Conservation (phyloP, 2,113 vertebrate genomes). For the Nettapus auritus region DNA sequence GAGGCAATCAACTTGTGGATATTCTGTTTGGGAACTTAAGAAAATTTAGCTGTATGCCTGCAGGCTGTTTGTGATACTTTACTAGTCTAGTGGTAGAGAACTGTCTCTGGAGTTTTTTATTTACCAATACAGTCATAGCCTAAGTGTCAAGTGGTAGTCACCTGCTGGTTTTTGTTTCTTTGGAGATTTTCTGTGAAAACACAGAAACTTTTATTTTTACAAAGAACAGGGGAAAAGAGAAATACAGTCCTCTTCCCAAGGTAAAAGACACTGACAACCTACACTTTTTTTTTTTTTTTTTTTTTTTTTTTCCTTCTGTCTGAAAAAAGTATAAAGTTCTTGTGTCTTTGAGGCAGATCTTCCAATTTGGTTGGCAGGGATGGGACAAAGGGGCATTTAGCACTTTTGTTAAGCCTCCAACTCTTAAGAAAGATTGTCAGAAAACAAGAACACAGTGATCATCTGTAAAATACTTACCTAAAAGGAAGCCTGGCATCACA, state of each 20-base stretch:
- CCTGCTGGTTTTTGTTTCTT: neutral
- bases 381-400: neutral
- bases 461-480: neutral
- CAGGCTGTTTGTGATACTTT: neutral
- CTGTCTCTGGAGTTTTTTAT: neutral
- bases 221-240: neutral
- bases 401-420: neutral
- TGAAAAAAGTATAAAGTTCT: neutral
- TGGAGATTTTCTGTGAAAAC: neutral
- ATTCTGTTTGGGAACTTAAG: neutral
- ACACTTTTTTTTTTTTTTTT: neutral
- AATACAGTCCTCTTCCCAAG: neutral
- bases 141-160: neutral
- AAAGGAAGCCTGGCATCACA: neutral
- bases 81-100: neutral
- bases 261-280: neutral
- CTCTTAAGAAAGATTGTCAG: neutral
- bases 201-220: neutral
- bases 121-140: neutral
- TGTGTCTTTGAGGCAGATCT: neutral
- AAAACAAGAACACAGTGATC: neutral
- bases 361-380: neutral
- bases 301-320: no score
- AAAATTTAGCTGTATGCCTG: neutral
- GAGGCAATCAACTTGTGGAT: neutral